These are phyloP conservation scores for Mnemiopsis leidyi DNA, from an alignment of 37 sponge, comb jelly and placozoan genomes.

Conservation along the genomic window DNA sequence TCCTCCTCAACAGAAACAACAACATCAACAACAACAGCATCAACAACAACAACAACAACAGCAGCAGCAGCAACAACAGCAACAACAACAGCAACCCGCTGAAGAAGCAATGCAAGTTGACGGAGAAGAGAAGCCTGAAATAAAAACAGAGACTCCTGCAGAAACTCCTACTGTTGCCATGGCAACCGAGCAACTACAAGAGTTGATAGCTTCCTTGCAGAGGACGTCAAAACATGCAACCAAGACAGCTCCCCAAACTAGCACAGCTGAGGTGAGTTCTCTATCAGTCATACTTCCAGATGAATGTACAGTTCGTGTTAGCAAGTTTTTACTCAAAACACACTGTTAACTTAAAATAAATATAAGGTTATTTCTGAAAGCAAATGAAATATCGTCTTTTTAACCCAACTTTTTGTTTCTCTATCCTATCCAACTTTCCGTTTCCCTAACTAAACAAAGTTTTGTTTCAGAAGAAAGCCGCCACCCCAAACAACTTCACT, in stretches of 20 bases:
- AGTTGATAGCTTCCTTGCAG: constrained; percentile 53
- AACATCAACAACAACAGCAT: too few relatives aligned
- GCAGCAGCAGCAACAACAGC: too few relatives aligned
- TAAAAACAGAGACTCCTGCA: background rate
- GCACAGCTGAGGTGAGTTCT: background rate
- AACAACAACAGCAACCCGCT: background rate
- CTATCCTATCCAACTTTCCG: background rate
- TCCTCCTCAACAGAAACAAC: too few relatives aligned
- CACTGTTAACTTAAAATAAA: too few relatives aligned
- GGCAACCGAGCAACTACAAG: constrained; percentile 64
- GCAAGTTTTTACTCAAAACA: too few relatives aligned
- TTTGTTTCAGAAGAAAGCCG: background rate
- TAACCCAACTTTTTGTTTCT: background rate
- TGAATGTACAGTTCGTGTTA: too few relatives aligned
- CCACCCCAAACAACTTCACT: background rate
- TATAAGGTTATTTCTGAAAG: too few relatives aligned
- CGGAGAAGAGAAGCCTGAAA: background rate
- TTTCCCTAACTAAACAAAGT: too few relatives aligned
- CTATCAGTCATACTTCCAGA: background rate
- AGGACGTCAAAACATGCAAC: background rate
- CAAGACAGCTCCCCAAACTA: background rate
- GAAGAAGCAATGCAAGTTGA: constrained; percentile 41
- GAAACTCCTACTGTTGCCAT: constrained; percentile 50
- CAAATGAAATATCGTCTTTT: too few relatives aligned
- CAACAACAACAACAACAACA: too few relatives aligned